Base-by-base conservation (phyloP, 2,888 invertebrate genomes). In the Drosophila meridiana region DNA sequence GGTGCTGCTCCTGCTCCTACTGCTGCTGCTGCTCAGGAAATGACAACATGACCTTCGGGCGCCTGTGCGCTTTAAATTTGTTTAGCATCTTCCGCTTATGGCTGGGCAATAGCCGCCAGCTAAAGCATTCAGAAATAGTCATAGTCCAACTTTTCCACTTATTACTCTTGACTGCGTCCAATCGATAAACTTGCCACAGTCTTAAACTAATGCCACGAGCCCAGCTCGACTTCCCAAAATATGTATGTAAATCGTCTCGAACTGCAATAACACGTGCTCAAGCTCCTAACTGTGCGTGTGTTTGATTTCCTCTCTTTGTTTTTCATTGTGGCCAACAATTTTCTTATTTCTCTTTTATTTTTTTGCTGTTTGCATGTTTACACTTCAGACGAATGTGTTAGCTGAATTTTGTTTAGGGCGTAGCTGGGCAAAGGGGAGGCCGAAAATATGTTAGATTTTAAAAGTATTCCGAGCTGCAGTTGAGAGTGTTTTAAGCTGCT, bases 11-110 rank as follows among this genome's bases (percentile, higher is more conserved):
- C 6, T 62, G 26, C 9, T 48, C 52, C 45, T 69, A 42, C 48
- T 52, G 32, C 71, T 43, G 36, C 47, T 66, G 64, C 66, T 53
- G 38, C 62, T 66, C 61, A 80, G 90, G 90, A 89, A 86, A 80
- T 83, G 76, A 76, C 82, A 87, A 83, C 78, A 87, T 90, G 86
- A 89, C 86, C 86, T 89, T 86, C 83, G 86, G 87, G 76, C 89
- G 73, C 14, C 66, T 73, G 67, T 48, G 73, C 61, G 70, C 81
- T 66, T 89, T 83, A 90, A 89, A 86, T 90, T 90, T 86, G 89
- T 63, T 90, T 78, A 90, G 82, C 82, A 83, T 81, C 82, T 89
- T 89, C 87, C 90, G 90, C 78, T 83, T 83, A 76, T 90, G 73
- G 82, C 88, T 79, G 72, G 87, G 78, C 89, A 87, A 77, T 83